Evolutionary conservation across 2,888 invertebrate species (phyloP).

Genomic region (Agriopis leucophaearia): DNA sequence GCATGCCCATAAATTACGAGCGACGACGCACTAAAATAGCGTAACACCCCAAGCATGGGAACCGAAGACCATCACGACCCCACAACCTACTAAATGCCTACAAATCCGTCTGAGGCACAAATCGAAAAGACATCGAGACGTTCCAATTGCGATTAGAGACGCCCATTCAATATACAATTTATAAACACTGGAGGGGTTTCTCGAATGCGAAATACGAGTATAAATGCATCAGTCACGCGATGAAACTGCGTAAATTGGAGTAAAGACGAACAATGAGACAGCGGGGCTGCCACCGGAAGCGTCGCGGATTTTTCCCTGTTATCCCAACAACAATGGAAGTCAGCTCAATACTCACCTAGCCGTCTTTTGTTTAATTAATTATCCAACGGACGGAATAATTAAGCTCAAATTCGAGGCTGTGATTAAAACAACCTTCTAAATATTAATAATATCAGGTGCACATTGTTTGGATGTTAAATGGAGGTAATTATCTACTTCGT

Average conservation of each 20-base stretch:
- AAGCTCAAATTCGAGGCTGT: constrained; percentile 72
- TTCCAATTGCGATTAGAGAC: constrained; percentile 74
- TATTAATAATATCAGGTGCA: constrained; percentile 73
- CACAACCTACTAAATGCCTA: constrained; percentile 76
- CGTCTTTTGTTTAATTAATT: constrained; percentile 82
- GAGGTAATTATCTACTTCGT: constrained; percentile 64
- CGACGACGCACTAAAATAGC: constrained; percentile 84
- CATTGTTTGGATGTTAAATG: constrained; percentile 71
- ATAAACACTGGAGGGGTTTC: constrained; percentile 69
- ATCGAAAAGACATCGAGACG: constrained; percentile 82
- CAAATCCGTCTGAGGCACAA: constrained; percentile 76
- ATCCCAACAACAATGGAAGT: constrained; percentile 73
- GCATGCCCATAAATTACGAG: constrained; percentile 80
- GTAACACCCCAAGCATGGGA: constrained; percentile 84
- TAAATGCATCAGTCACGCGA: constrained; percentile 77
- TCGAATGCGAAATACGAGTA: constrained; percentile 63
- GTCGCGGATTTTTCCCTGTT: constrained; percentile 77
- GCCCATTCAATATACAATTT: constrained; percentile 82
- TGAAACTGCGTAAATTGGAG: constrained; percentile 74
- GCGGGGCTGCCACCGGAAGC: constrained; percentile 70
- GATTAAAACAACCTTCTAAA: constrained; percentile 70
- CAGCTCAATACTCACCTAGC: constrained; percentile 71
- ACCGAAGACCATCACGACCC: constrained; percentile 63
- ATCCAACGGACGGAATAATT: constrained; percentile 80
- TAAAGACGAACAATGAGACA: constrained; percentile 70